Conservation (phyloP, 2,113 vertebrate genomes). For the Rhinichthys klamathensis region DNA sequence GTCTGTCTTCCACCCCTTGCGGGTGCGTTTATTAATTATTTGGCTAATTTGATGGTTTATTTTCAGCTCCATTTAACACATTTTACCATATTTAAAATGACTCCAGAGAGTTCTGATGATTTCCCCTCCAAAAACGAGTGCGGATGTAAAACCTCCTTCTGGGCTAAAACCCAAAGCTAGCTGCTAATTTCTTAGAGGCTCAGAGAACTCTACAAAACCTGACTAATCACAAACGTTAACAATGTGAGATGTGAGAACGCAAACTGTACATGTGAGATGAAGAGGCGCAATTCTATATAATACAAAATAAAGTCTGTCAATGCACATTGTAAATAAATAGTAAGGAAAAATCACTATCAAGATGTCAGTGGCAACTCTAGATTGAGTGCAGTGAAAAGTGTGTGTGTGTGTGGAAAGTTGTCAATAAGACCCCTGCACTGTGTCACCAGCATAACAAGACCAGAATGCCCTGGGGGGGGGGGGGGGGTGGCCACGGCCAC, state of each 20-base stretch:
- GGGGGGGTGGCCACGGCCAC: too few species aligned
- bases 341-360: constrained; percentile 25
- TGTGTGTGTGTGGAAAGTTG: constrained; percentile 7
- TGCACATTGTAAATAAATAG: constrained; percentile 12
- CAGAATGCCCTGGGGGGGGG: constrained; percentile 35
- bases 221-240: neutral
- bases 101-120: neutral
- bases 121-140: neutral
- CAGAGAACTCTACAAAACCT: neutral
- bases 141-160: neutral
- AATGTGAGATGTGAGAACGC: neutral
- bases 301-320: constrained; percentile 10
- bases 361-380: constrained; percentile 13
- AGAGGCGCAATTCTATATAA: constrained; percentile 19
- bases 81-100: neutral
- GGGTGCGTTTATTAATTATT: neutral
- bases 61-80: neutral
- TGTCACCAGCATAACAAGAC: constrained; percentile 50
- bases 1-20: neutral
- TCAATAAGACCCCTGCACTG: constrained; percentile 33
- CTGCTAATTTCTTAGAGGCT: neutral
- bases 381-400: neutral
- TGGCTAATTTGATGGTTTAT: neutral
- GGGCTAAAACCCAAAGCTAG: constrained; percentile 10
- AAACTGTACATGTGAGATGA: neutral